phyloP scores from a whole-genome alignment of 1,140 invertebrate species.

The Muscidifurax raptorellus region DNA sequence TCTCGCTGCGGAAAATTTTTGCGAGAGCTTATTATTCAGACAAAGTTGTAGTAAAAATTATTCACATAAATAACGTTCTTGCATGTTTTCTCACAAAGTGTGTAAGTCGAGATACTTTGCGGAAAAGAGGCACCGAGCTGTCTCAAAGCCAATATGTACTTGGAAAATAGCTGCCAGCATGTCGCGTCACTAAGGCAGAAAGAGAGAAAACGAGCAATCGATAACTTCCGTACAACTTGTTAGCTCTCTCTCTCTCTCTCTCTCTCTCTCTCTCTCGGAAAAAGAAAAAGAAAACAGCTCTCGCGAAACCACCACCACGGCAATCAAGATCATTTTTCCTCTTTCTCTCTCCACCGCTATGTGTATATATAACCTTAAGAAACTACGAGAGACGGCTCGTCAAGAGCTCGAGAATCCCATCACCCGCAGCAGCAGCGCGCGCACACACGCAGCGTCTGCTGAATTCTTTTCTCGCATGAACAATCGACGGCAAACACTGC shows the following conservation, averaged over 20 bases:
- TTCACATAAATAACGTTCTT: too few relatives aligned
- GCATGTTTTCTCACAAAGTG: too few relatives aligned
- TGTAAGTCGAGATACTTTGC: too few relatives aligned
- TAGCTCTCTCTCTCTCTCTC: background rate
- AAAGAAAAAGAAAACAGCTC: too few relatives aligned
- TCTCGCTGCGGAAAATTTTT: background rate
- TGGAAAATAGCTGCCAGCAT: too few relatives aligned
- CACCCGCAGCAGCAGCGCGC: too few relatives aligned
- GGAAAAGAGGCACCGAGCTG: background rate
- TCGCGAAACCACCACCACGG: background rate
- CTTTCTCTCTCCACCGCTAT: background rate
- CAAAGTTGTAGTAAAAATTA: background rate
- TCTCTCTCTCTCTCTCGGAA: too few relatives aligned
- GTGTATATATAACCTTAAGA: too few relatives aligned
- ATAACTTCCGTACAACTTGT: background rate
- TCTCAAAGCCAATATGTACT: too few relatives aligned
- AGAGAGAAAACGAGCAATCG: background rate
- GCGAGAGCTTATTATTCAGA: background rate
- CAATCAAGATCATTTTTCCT: background rate
- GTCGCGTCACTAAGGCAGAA: too few relatives aligned
- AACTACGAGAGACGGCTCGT: background rate
- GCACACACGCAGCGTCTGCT: too few relatives aligned
- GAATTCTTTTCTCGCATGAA: conserved; percentile 14
- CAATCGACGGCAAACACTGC: conserved; percentile 6
- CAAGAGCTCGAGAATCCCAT: background rate